Percentiles rank a stretch among this genome's conserved stretches.
Conservation (phyloP, 2,113 vertebrate genomes). For the Abramis brama region DNA sequence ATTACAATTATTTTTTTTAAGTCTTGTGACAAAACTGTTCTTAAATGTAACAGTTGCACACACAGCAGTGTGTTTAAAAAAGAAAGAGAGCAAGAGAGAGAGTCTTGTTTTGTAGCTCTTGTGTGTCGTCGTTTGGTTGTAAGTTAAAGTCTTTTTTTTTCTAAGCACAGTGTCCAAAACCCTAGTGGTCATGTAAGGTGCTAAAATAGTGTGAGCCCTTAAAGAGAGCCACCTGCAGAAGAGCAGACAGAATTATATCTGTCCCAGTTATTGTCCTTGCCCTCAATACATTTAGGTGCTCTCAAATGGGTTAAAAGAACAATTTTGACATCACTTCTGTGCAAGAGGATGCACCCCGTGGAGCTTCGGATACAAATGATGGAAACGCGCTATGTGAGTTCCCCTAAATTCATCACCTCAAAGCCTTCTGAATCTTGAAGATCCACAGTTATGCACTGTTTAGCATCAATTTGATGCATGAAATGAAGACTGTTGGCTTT, state of each 20-base stretch:
- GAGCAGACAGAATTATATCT: slow-evolving; percentile 47
- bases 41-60: too few relatives aligned
- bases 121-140: neutral
- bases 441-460: neutral
- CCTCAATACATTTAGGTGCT: slow-evolving; percentile 40
- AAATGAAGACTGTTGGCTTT: neutral
- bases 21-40: neutral
- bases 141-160: neutral
- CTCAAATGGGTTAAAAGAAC: slow-evolving; percentile 45
- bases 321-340: neutral
- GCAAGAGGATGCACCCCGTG: neutral
- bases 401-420: neutral
- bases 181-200: slow-evolving; percentile 21
- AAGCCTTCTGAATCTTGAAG: neutral
- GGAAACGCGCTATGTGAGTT: neutral
- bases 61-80: neutral
- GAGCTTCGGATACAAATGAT: neutral
- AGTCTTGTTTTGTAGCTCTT: neutral
- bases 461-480: neutral
- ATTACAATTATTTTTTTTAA: neutral
- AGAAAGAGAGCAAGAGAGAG: neutral
- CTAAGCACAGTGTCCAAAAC: slow-evolving; percentile 10
- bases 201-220: slow-evolving; percentile 44
- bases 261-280: slow-evolving; percentile 54
- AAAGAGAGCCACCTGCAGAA: slow-evolving; percentile 47